Conservation (phyloP, 1,140 invertebrate genomes). For the Physella acuta region DNA sequence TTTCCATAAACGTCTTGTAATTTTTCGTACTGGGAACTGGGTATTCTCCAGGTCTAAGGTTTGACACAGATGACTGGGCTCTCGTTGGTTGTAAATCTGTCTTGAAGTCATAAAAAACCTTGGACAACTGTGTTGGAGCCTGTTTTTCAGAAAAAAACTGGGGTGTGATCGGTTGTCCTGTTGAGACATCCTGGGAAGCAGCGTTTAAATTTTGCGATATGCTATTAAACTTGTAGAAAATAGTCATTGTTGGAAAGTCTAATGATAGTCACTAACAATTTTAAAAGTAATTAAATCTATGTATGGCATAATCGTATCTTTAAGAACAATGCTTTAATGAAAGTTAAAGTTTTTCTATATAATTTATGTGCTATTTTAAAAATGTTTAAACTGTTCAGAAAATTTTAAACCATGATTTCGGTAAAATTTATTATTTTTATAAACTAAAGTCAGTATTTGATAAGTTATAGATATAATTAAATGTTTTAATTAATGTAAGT, state of each 20-base stretch:
- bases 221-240: constrained; percentile 34
- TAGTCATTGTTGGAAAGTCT: not conserved
- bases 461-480: too few species aligned
- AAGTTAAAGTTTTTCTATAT: too few species aligned
- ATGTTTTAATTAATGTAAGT: too few species aligned
- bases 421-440: too few species aligned
- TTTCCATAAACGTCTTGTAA: constrained; percentile 5
- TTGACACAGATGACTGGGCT: not conserved
- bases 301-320: too few species aligned
- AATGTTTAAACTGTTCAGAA: too few species aligned
- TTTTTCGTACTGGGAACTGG: not conserved
- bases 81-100: not conserved
- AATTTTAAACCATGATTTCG: too few species aligned
- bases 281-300: not conserved
- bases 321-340: too few species aligned
- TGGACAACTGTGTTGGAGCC: not conserved
- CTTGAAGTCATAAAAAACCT: not conserved
- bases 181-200: constrained; percentile 22
- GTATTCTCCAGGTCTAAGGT: not conserved
- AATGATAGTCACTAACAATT: not conserved
- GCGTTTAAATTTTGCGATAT: constrained; percentile 20
- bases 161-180: constrained; percentile 14
- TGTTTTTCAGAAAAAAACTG: not conserved
- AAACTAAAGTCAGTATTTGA: too few species aligned
- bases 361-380: too few species aligned